Evolutionary conservation across 2,113 vertebrate genomes (phyloP).

Genomic region (Capreolus pygargus): DNA sequence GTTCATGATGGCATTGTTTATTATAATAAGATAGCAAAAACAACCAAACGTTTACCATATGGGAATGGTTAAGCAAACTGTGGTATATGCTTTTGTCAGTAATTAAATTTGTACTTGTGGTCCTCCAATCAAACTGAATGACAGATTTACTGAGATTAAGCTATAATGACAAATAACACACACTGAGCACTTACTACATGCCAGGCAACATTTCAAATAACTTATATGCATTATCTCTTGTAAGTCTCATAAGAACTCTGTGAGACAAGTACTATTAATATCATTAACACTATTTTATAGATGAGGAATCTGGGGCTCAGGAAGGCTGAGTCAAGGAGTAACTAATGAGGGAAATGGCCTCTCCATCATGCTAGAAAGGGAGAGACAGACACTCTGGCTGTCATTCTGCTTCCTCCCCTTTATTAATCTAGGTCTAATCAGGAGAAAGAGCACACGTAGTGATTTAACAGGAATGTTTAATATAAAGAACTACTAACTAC

Average conservation of each 20-base stretch:
- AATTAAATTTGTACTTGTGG: background rate
- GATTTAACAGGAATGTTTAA: background rate
- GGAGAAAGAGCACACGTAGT: background rate
- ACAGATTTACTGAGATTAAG: background rate
- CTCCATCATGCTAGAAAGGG: background rate
- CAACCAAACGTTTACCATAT: background rate
- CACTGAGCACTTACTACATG: background rate
- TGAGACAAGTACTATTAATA: background rate
- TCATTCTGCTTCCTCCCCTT: background rate
- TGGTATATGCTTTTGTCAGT: background rate
- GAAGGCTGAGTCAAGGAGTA: background rate
- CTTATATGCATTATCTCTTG: background rate
- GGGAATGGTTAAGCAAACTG: background rate
- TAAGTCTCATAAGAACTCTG: background rate
- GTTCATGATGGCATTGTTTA: background rate
- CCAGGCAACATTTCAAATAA: background rate
- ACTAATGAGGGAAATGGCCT: background rate
- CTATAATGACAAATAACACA: background rate
- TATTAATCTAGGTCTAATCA: background rate
- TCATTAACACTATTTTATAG: background rate
- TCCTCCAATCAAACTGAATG: background rate
- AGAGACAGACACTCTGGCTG: background rate
- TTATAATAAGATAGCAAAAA: background rate
- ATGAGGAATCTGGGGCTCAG: background rate
- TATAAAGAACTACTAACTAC: background rate